phyloP scores from a whole-genome alignment of 1,140 invertebrate species.

The Drosophila pruinosa region DNA sequence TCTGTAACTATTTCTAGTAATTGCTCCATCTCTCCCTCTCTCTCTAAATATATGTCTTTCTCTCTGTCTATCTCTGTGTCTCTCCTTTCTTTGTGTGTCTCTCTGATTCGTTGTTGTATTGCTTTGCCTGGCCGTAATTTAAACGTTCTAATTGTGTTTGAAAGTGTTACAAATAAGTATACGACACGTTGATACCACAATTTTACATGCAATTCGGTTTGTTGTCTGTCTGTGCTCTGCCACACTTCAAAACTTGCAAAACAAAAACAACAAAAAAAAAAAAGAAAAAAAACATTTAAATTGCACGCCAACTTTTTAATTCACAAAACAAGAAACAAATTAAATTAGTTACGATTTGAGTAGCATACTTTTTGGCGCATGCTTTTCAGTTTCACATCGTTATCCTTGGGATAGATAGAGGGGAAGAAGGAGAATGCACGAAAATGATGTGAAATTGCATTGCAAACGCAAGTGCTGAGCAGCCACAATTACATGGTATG shows the following conservation, averaged over 20 bases:
- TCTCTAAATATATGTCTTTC: conserved; percentile 11
- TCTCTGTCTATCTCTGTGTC: conserved; percentile 13
- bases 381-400: not conserved
- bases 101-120: conserved; percentile 75
- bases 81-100: conserved; percentile 31
- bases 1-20: conserved; percentile 13
- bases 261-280: not conserved
- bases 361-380: not conserved
- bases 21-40: conserved; percentile 4
- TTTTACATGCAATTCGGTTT: conserved; percentile 8
- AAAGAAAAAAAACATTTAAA: conserved; percentile 8
- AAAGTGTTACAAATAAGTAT: conserved; percentile 68
- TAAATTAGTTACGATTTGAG: not conserved
- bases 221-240: not conserved
- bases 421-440: too few relatives aligned
- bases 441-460: not conserved
- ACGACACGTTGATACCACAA: conserved; percentile 43
- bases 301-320: conserved; percentile 32
- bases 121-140: conserved; percentile 83
- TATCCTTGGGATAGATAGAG: too few relatives aligned
- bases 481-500: too few relatives aligned
- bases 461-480: not conserved
- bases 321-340: not conserved
- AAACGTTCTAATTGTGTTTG: conserved; percentile 75
- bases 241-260: not conserved